Evolutionary conservation across 2,113 vertebrate species (phyloP).

Genomic region (Scophthalmus maximus): DNA sequence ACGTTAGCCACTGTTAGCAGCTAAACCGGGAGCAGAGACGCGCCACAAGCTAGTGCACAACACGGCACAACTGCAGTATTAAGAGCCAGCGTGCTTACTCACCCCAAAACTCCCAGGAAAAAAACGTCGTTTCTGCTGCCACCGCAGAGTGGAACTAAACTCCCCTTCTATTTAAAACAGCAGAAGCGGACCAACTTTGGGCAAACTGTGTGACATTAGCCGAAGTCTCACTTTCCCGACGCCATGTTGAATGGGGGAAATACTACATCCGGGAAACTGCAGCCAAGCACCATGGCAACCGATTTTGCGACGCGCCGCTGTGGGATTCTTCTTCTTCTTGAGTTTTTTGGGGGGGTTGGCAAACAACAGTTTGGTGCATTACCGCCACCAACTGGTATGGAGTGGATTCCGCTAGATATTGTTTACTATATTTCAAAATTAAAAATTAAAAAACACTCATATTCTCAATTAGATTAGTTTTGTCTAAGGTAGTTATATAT

Average conservation of each 20-base stretch:
- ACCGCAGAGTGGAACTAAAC: not conserved
- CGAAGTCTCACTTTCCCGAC: constrained; percentile 79
- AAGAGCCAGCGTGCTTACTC: constrained; percentile 20
- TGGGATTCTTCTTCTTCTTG: no score
- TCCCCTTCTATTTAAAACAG: constrained; percentile 1
- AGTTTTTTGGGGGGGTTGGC: no score
- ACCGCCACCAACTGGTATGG: no score
- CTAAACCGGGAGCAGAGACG: constrained; percentile 30
- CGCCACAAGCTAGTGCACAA: constrained; percentile 54
- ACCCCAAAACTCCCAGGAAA: constrained; percentile 39
- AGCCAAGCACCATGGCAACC: constrained; percentile 71
- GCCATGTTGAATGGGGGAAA: constrained; percentile 78
- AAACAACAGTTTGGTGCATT: no score
- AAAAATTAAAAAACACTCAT: no score
- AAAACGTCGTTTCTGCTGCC: constrained; percentile 18
- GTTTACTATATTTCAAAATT: no score
- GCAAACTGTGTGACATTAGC: constrained; percentile 69
- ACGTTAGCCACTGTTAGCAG: constrained; percentile 68
- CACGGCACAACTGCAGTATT: not conserved
- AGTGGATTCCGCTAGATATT: no score
- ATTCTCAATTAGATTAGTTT: no score
- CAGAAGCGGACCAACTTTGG: constrained; percentile 54
- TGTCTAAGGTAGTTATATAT: no score
- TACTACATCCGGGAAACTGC: constrained; percentile 80
- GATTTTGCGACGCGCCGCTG: constrained; percentile 6